Evolutionary conservation across 2,888 invertebrate genomes (phyloP).

Genomic region (Syrista parreyssii): DNA sequence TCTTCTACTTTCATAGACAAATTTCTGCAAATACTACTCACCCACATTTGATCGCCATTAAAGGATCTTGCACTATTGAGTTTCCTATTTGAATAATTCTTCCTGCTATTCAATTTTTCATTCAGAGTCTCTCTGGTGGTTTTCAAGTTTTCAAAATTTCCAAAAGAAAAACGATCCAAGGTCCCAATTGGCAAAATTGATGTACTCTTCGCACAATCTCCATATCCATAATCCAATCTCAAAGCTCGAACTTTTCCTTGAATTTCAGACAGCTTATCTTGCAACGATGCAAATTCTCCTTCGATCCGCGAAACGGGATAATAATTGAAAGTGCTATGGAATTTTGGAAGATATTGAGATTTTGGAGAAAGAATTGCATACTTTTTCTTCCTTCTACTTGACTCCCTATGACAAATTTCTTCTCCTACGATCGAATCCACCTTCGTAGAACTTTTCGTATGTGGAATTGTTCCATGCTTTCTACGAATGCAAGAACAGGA

Average conservation of each 20-base stretch:
- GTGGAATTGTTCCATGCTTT: background rate
- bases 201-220: background rate
- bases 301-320: conserved; percentile 18
- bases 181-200: background rate
- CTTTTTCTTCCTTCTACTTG: background rate
- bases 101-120: background rate
- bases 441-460: background rate
- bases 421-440: background rate
- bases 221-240: conserved; percentile 9
- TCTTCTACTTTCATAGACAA: background rate
- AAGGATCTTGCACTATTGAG: background rate
- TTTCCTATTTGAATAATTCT: background rate
- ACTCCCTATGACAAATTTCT: background rate
- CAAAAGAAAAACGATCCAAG: background rate
- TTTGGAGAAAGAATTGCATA: background rate
- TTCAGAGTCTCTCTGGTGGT: background rate
- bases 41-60: background rate
- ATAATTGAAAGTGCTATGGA: background rate
- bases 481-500: background rate
- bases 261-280: conserved; percentile 15
- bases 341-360: background rate
- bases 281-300: conserved; percentile 18
- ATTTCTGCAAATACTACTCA: background rate
- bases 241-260: conserved; percentile 16
- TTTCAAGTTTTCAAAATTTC: background rate